Evolutionary conservation across 2,113 vertebrate genomes (phyloP), one percentile per base, ranked within the genome.

Genomic region (Heptranchias perlo): DNA sequence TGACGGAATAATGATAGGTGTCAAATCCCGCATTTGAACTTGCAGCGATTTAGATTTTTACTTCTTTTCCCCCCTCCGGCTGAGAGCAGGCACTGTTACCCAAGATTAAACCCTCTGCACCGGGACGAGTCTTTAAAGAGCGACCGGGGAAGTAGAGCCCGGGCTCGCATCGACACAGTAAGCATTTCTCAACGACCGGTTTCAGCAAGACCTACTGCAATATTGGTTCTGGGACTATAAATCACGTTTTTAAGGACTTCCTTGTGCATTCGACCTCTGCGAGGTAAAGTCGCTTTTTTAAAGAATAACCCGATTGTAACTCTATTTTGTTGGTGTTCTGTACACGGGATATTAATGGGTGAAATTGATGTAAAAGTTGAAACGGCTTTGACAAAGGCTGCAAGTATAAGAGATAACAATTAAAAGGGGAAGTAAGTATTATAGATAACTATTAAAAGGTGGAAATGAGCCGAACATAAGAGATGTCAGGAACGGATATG

Each of bases 1-100:
- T 98, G 98, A 98, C 98, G 98, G 98, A 97, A 97, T 98, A 98
- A 98, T 98, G 98, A 98, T 98, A 98, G 98, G 98, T 98, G 98
- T 98, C 98, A 98, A 97, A 97, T 97, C 97, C 97, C 98, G 98
- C 98, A 98, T 98, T 98, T 98, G 98, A 98, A 98, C 98, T 98
- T 98, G 98, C 97, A 97, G 97, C 97, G 97, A 97, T 97, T 97
- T 97, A 96, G 96, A 97, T 97, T 97, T 96, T 96, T 97, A 96
- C 96, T 97, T 96, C 97, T 97, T 96, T 97, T 97, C 97, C 97
- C 96, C 96, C 95, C 39, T 69, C 93, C 93, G 93, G 93, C 44
- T 49, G 93, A 95, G 64, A 47, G 64, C 62, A 95, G 93, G 44
- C 64, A 67, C 93, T 31, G 62, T 23, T 47, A 64, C 62, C 39